Conservation (phyloP, 2,888 invertebrate species). For the Ferrisia virgata region DNA sequence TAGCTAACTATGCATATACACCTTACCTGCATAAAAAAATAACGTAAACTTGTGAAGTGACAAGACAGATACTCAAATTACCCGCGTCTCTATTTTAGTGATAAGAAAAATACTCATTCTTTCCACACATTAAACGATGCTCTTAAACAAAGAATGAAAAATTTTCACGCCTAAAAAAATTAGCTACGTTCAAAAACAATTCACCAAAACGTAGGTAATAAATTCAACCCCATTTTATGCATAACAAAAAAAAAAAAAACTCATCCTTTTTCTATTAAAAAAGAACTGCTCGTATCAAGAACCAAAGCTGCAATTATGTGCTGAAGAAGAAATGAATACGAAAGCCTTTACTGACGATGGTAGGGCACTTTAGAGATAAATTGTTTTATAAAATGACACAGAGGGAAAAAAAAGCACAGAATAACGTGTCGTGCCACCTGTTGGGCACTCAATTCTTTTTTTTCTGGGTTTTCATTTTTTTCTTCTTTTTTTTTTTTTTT, state of each 20-base stretch:
- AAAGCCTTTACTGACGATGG: conserved; percentile 26
- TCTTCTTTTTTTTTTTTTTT: conserved; percentile 22
- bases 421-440: conserved; percentile 45
- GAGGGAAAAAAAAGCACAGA: conserved; percentile 27
- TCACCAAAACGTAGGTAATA: not conserved
- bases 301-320: conserved; percentile 20
- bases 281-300: not conserved
- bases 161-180: not conserved
- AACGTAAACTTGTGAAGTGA: too few relatives aligned
- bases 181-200: not conserved
- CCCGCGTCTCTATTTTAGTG: too few relatives aligned
- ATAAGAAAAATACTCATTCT: not conserved
- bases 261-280: conserved; percentile 23
- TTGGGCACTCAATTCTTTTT: conserved; percentile 39
- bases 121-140: not conserved
- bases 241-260: not conserved
- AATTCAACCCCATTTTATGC: not conserved
- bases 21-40: too few relatives aligned
- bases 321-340: conserved; percentile 28
- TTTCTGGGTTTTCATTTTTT: conserved; percentile 30
- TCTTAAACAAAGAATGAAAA: not conserved
- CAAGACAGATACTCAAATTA: too few relatives aligned
- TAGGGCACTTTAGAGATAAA: conserved; percentile 41
- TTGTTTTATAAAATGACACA: conserved; percentile 43
- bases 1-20: too few relatives aligned